Evolutionary conservation across 2,888 invertebrate genomes (phyloP), one percentile per base, ranked within the genome.

Genomic region (Tetragnatha montana): DNA sequence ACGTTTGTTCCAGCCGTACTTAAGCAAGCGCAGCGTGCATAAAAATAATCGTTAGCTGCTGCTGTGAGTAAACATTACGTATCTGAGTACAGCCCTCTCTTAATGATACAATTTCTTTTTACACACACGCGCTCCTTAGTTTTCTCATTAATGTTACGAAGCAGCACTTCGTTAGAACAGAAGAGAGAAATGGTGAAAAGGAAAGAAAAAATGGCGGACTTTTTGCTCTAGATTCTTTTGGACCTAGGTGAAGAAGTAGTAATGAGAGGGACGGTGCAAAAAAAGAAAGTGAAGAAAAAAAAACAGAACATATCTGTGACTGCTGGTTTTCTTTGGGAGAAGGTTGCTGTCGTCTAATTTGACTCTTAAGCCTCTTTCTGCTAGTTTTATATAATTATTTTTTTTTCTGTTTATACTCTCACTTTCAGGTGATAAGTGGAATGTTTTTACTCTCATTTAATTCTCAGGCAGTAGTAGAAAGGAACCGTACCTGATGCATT

Each of bases 81-180:
- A 60, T 60, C 17, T 60, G 60, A 60, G 60, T 17, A 17, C 60
- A 6, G 12, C 60, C 60, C 60, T 12, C 35, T 35, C 60, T 17
- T 60, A 60, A 60, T 60, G 60, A 60, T 60, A 60, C 60, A 60
- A 60, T 60, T 60, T 60, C 60, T 60, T 60, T 60, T 60, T 60
- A 60, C 60, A 60, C 60, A 60, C 60, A 60, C 10, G 60, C 60
- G 60, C 60, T 17, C 60, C 60, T 60, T 60, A 17, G 60, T 60
- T 60, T 60, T 60, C 60, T 60, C 60, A 60, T 60, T 60, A 60
- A 60, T 60, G 60, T 60, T 60, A 60, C 60, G 60, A 17, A 60
- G 60, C 12, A 60, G 17, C 60, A 60, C 60, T 60, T 60, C 60
- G 60, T 60, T 60, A 60, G 60, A 60, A 60, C 60, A 60, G 35